These are phyloP conservation scores for Drosophila falleni DNA, from an alignment of 2,888 invertebrate species.

Conservation along the genomic window DNA sequence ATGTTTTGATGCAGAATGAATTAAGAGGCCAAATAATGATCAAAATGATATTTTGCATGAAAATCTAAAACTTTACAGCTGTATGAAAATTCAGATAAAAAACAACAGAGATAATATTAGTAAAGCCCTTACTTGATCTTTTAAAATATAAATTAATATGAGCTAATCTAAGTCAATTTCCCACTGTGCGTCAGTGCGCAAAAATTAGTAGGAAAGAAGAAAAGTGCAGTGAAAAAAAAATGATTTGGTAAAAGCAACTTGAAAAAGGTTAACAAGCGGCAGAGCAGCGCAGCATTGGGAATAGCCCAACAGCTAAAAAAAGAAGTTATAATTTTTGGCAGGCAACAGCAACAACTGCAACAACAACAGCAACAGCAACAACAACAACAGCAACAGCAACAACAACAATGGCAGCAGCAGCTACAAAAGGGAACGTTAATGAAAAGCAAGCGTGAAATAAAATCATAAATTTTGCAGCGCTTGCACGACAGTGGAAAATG, in stretches of 20 bases:
- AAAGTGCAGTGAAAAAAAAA: constrained; percentile 23
- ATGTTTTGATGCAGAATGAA: no score
- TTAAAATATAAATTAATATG: not conserved
- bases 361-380: constrained; percentile 17
- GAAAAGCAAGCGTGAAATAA: constrained; percentile 82
- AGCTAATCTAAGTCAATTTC: not conserved
- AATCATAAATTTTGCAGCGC: constrained; percentile 77
- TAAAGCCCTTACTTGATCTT: no score
- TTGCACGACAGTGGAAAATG: constrained; percentile 49
- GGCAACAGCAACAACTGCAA: constrained; percentile 13
- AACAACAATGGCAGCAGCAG: constrained; percentile 43
- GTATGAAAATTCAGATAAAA: no score
- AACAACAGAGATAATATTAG: no score
- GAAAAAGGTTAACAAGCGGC: constrained; percentile 77
- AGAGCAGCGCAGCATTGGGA: constrained; percentile 57
- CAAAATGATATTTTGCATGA: no score
- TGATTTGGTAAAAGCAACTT: constrained; percentile 54
- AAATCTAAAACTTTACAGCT: no score
- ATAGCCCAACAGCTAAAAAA: constrained; percentile 38
- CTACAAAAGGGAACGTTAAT: constrained; percentile 66
- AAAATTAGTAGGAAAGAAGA: constrained; percentile 66
- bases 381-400: constrained; percentile 13
- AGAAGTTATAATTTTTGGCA: constrained; percentile 54
- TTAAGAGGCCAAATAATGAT: no score
- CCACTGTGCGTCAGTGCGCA: constrained; percentile 51